phyloP scores from a whole-genome alignment of 2,797 vertebrate species.

The Sebastolobus alascanus region DNA sequence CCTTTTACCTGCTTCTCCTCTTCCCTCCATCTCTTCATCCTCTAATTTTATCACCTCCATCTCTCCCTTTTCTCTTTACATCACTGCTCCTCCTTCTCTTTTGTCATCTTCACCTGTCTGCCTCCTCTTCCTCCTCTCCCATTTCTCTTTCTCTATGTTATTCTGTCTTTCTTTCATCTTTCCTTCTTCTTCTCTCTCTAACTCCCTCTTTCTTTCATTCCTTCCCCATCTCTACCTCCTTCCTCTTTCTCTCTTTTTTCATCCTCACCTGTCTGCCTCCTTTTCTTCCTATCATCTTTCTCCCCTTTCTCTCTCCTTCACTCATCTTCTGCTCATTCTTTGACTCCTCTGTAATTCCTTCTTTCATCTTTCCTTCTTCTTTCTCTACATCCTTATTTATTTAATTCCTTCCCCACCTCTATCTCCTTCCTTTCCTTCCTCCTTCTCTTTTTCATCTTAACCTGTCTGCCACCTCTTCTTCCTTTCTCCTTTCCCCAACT shows the following conservation, averaged over 20 bases:
- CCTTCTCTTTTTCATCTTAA: too few relatives aligned
- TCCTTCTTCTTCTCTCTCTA: not conserved
- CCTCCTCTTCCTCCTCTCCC: not conserved
- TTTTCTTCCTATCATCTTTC: not conserved
- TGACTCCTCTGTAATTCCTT: too few relatives aligned
- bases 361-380: too few relatives aligned
- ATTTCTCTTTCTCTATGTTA: not conserved
- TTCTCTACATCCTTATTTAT: not conserved
- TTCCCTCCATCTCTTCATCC: constrained; percentile 31
- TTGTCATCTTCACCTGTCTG: not conserved
- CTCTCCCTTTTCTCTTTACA: not conserved
- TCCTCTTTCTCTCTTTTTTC: not conserved
- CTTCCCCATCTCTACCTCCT: not conserved
- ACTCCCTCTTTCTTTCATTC: not conserved
- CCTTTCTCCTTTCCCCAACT: too few relatives aligned
- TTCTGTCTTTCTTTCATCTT: not conserved
- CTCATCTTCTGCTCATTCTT: too few relatives aligned
- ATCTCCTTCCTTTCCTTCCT: not conserved
- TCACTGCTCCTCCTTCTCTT: not conserved
- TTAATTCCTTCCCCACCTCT: not conserved
- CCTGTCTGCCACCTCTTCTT: too few relatives aligned
- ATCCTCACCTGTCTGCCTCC: too few relatives aligned
- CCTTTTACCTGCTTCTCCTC: constrained; percentile 64
- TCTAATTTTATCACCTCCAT: constrained; percentile 2
- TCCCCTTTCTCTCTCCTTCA: not conserved